Conservation (phyloP, 2,888 invertebrate species). For the Patella caerulea region DNA sequence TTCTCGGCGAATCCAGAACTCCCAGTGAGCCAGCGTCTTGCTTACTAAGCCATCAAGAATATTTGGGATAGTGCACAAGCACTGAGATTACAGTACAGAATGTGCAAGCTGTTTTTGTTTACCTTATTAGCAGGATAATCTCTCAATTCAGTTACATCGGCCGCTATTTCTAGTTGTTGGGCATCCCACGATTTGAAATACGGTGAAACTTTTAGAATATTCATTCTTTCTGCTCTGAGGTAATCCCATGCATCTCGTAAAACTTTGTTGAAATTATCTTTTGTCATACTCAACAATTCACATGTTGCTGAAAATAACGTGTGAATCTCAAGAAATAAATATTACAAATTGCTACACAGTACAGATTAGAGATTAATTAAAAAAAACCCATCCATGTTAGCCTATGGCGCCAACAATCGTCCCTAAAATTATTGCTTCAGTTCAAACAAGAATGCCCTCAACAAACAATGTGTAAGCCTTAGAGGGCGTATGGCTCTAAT, state of each 20-base stretch:
- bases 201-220: conserved; percentile 40
- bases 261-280: conserved; percentile 53
- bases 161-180: conserved; percentile 42
- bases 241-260: conserved; percentile 43
- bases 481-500: too few relatives aligned
- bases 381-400: too few relatives aligned
- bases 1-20: too few relatives aligned
- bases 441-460: too few relatives aligned
- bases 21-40: too few relatives aligned
- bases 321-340: not conserved
- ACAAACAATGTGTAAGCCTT: too few relatives aligned
- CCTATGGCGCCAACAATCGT: too few relatives aligned
- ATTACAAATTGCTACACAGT: not conserved
- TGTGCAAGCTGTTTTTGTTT: not conserved
- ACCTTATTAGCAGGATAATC: conserved; percentile 48
- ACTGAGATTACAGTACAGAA: too few relatives aligned
- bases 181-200: conserved; percentile 43
- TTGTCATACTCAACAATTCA: conserved; percentile 54
- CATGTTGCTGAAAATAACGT: conserved; percentile 32
- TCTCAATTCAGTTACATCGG: conserved; percentile 42
- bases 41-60: too few relatives aligned
- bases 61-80: too few relatives aligned
- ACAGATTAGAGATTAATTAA: too few relatives aligned
- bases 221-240: conserved; percentile 40
- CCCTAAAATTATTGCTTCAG: too few relatives aligned